Evolutionary conservation across 2,888 invertebrate genomes (phyloP).

Genomic region (Himalopsyche japonica): DNA sequence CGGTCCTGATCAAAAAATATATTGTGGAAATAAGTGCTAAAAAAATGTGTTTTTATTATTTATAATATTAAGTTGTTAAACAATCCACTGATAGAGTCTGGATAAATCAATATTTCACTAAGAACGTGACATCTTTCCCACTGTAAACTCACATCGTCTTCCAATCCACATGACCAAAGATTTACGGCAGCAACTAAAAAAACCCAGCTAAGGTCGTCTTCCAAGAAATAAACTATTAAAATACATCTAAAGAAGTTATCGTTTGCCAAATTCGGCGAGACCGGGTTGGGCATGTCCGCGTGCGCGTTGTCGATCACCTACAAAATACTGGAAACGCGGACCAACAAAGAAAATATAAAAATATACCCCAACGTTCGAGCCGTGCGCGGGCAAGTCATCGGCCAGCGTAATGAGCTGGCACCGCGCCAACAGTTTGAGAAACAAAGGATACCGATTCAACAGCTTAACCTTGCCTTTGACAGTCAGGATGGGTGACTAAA

Average conservation of each 20-base stretch:
- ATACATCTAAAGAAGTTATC: background rate
- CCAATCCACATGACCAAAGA: too few relatives aligned
- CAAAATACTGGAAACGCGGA: background rate
- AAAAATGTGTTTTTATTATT: too few relatives aligned
- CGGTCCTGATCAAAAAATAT: too few relatives aligned
- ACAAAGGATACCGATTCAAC: background rate
- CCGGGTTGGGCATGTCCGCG: background rate
- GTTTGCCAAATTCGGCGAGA: background rate
- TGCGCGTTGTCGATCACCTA: background rate
- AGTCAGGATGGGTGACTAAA: background rate
- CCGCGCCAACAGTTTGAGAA: background rate
- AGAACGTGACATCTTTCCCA: too few relatives aligned
- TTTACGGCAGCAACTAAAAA: too few relatives aligned
- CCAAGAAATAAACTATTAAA: too few relatives aligned
- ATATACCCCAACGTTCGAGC: background rate
- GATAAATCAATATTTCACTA: too few relatives aligned
- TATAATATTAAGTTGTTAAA: too few relatives aligned
- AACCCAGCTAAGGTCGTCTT: too few relatives aligned
- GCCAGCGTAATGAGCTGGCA: background rate
- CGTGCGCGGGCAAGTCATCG: background rate
- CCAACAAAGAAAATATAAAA: background rate
- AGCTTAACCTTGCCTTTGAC: background rate
- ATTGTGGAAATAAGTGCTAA: too few relatives aligned
- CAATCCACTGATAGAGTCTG: too few relatives aligned
- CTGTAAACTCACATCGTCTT: too few relatives aligned